Evolutionary conservation across 2,888 invertebrate genomes (phyloP), one percentile per base, ranked within the genome.

Genomic region (Panzeria rudis): DNA sequence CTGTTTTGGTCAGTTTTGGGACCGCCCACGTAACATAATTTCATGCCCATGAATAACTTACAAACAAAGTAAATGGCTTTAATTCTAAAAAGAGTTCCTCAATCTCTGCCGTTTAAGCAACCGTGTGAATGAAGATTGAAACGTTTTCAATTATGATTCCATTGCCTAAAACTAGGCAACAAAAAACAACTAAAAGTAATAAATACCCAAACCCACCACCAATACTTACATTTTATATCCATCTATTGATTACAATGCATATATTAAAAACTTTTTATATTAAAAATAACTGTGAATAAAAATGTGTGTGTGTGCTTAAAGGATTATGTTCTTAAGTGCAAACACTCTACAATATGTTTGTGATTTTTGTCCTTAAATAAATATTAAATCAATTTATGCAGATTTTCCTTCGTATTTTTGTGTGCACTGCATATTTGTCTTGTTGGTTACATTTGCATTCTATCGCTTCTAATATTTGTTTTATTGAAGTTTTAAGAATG

Each of bases 381-480:
- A 78, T 71, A 69, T 20, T 13, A 69, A 78, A 78, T 78, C 69
- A 69, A 69, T 78, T 78, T 52, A 71, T 78, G 69, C 20, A 69
- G 52, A 61, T 78, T 69, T 68, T 61, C 29, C 3, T 52, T 61
- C 41, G 2, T 15, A 52, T 41, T 29, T 77, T 29, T 15, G 9
- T 68, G 11, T 52, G 44, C 17, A 13, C 20, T 52, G 32, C 54
- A 41, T 59, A 61, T 84, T 64, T 81, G 84, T 62, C 11, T 41
- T 64, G 75, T 44, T 41, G 29, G 20, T 66, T 41, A 32, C 17
- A 78, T 78, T 62, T 62, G 52, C 29, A 52, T 78, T 59, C 64
- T 69, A 38, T 44, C 38, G 41, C 25, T 62, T 41, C 41, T 52
- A 20, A 69, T 52, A 69, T 52, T 8, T 59, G 15, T 41, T 20